Evolutionary conservation across 2,113 vertebrate genomes (phyloP).

Genomic region (Phalacrocorax brasilianus): DNA sequence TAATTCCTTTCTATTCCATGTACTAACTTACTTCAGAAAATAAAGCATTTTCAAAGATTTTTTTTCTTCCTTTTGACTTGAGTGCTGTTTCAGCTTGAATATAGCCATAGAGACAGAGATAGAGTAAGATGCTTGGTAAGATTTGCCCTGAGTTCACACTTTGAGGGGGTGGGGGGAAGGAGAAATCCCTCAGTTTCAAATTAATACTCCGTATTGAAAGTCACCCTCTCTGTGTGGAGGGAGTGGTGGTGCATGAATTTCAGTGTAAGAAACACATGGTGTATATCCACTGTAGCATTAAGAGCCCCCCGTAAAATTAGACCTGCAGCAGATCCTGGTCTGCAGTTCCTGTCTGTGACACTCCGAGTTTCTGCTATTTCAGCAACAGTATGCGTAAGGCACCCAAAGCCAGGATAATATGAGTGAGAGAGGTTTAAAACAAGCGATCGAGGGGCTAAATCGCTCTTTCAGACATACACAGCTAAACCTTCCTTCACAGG

Average conservation of each 20-base stretch:
- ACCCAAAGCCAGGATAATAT: background rate
- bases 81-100: background rate
- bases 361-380: conserved; percentile 4
- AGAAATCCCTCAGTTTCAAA: background rate
- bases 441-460: background rate
- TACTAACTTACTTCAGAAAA: conserved; percentile 19
- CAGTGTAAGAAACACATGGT: background rate
- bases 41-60: background rate
- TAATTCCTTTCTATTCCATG: background rate
- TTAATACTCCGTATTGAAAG: background rate
- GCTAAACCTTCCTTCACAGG: background rate
- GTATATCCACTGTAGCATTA: background rate
- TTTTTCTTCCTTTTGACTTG: background rate
- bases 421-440: background rate
- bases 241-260: background rate
- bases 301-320: background rate
- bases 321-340: background rate
- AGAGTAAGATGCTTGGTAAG: background rate
- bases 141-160: background rate
- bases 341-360: background rate
- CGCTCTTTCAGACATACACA: background rate
- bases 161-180: too few relatives aligned
- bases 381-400: background rate
- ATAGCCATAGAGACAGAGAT: background rate
- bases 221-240: background rate